These are phyloP conservation scores for Diaphora mendica DNA, from an alignment of 2,888 invertebrate species.

Conservation along the genomic window DNA sequence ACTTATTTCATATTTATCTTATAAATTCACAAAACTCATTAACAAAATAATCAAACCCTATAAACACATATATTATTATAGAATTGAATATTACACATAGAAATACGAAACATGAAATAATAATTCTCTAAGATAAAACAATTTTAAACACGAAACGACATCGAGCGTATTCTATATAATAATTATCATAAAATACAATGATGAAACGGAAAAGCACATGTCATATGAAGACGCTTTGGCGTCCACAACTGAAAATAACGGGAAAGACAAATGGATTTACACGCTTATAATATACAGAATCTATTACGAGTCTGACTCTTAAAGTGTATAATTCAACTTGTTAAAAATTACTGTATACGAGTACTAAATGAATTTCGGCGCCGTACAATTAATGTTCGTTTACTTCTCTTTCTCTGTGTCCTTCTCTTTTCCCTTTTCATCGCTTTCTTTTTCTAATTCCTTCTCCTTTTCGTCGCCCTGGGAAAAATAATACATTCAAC, in stretches of 20 bases:
- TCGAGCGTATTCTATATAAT: conserved; percentile 53
- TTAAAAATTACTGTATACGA: conserved; percentile 54
- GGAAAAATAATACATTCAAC: conserved; percentile 13
- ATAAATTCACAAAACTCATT: conserved; percentile 45
- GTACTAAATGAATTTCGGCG: conserved; percentile 39
- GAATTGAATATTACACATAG: conserved; percentile 49
- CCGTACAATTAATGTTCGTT: conserved; percentile 41
- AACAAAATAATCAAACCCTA: conserved; percentile 42
- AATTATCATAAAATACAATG: conserved; percentile 45
- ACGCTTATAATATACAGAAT: conserved; percentile 79
- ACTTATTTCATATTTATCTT: conserved; percentile 55
- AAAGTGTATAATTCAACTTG: conserved; percentile 66
- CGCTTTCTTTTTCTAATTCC: conserved; percentile 87
- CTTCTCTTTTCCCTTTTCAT: conserved; percentile 89
- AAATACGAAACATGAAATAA: conserved; percentile 40
- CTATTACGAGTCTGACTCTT: conserved; percentile 76
- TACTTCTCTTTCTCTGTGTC: conserved; percentile 68
- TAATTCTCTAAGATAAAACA: conserved; percentile 39
- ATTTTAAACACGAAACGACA: conserved; percentile 60
- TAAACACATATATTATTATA: conserved; percentile 40
- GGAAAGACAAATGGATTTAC: conserved; percentile 86
- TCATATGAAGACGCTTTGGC: conserved; percentile 53
- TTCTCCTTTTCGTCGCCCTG: conserved; percentile 93
- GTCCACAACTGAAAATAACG: conserved; percentile 70
- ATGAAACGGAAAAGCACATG: conserved; percentile 55